These are phyloP conservation scores for Eupithecia pulchellata DNA, from an alignment of 2,888 invertebrate genomes.

Conservation along the genomic window DNA sequence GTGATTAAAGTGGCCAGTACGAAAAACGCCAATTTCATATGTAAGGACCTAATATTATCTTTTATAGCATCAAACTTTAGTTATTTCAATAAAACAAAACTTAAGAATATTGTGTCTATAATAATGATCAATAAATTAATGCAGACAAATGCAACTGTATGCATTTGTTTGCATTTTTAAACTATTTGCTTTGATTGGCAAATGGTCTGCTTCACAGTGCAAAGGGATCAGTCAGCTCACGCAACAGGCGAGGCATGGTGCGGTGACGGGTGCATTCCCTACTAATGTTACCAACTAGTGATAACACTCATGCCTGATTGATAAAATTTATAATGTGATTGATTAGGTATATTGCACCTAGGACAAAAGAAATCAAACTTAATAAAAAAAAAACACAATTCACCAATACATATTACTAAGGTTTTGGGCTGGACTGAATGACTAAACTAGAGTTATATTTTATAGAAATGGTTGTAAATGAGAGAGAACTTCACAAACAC, in stretches of 20 bases:
- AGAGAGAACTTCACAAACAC: no score
- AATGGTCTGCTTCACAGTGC: slow-evolving; percentile 48
- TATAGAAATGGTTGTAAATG: no score
- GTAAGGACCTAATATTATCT: no score
- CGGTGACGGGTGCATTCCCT: neutral
- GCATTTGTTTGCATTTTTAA: slow-evolving; percentile 5
- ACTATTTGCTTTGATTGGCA: slow-evolving; percentile 54
- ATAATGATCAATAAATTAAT: neutral
- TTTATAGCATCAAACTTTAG: neutral
- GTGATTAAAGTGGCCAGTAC: no score
- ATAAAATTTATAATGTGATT: neutral
- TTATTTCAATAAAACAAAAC: neutral
- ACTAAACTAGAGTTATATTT: no score
- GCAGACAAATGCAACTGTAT: no score
- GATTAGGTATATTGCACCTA: neutral
- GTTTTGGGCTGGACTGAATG: no score
- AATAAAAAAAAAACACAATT: no score
- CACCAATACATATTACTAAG: no score
- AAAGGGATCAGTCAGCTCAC: neutral
- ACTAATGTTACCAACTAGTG: neutral
- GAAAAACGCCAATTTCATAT: no score
- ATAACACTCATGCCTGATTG: no score
- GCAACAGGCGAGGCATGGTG: neutral
- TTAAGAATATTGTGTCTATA: neutral
- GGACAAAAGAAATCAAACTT: no score